phyloP scores from a whole-genome alignment of 1,140 invertebrate genomes.

The Trypoxylus dichotomus region DNA sequence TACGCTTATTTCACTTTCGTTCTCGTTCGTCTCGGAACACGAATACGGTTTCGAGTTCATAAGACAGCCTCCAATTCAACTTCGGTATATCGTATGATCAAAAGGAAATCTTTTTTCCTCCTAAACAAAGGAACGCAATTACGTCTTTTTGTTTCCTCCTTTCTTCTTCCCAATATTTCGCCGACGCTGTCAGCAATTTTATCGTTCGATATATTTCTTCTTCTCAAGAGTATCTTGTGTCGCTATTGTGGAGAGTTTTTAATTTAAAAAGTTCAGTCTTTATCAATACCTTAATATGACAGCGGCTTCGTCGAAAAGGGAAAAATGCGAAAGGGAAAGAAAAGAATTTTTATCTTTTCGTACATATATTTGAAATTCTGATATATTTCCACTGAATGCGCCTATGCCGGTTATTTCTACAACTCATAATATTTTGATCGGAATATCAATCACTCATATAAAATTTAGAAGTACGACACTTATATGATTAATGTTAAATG shows the following conservation, averaged over 20 bases:
- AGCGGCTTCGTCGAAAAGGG: neutral
- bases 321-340: too few species aligned
- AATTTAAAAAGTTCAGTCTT: constrained; percentile 10
- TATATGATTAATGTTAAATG: too few species aligned
- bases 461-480: too few species aligned
- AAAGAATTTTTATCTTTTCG: neutral
- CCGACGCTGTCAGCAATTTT: neutral
- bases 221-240: neutral
- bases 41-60: neutral
- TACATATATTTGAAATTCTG: too few species aligned
- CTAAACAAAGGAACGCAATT: constrained; percentile 13
- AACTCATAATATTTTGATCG: too few species aligned
- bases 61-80: neutral
- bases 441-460: too few species aligned
- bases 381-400: too few species aligned
- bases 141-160: neutral
- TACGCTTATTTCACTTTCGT: neutral
- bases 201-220: neutral
- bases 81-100: constrained; percentile 17
- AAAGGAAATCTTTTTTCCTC: constrained; percentile 23
- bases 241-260: neutral
- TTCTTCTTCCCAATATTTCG: neutral
- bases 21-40: neutral
- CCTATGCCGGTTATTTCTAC: too few species aligned
- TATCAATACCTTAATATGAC: constrained; percentile 6